These are phyloP conservation scores for Chiloscyllium punctatum DNA, from an alignment of 2,797 vertebrate species.

Conservation along the genomic window DNA sequence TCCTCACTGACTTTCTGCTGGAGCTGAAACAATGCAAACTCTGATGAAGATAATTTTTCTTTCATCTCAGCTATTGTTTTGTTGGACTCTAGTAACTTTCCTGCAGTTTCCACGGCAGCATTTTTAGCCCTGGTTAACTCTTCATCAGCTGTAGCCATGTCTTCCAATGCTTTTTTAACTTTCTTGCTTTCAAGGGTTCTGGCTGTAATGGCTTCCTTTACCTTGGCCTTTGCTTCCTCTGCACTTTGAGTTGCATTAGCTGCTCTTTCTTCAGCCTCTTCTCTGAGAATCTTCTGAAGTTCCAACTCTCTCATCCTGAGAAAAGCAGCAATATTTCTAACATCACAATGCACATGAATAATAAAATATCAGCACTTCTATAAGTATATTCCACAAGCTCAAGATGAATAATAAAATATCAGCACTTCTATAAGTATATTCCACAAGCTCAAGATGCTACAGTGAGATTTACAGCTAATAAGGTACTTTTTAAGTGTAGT, in stretches of 20 bases:
- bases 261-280: slow-evolving; percentile 54
- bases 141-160: not conserved
- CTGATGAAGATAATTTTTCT: slow-evolving; percentile 49
- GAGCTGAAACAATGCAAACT: slow-evolving; percentile 47
- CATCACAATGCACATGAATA: not conserved
- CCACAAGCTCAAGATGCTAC: not conserved
- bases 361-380: not conserved
- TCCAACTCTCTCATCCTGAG: slow-evolving; percentile 59
- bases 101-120: slow-evolving; percentile 39
- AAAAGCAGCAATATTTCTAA: slow-evolving; percentile 41
- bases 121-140: slow-evolving; percentile 40
- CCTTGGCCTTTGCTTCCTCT: slow-evolving; percentile 43
- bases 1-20: slow-evolving; percentile 42
- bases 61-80: slow-evolving; percentile 51
- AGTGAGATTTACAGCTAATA: not conserved
- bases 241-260: slow-evolving; percentile 48
- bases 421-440: not conserved
- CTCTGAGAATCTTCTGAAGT: slow-evolving; percentile 50
- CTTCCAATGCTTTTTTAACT: not conserved
- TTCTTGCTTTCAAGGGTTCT: slow-evolving; percentile 47
- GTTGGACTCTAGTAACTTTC: slow-evolving; percentile 34
- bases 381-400: not conserved
- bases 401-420: not conserved
- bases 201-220: slow-evolving; percentile 46
- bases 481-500: not conserved